phyloP scores from a whole-genome alignment of 2,888 invertebrate genomes.

The Cheilosia vulpina region DNA sequence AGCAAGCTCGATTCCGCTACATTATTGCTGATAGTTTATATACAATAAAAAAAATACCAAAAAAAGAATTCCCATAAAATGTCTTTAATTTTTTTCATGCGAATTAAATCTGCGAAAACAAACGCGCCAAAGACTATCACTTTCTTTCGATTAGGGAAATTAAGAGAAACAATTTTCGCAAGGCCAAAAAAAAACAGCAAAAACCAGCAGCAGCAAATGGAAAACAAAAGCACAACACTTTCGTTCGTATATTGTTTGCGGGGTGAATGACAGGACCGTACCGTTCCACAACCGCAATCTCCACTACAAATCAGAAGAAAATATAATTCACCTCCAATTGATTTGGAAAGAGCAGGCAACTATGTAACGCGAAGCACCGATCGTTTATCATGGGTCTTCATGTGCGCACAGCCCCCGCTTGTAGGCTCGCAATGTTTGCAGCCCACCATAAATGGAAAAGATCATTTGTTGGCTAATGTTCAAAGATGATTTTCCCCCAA shows the following conservation, averaged over 20 bases:
- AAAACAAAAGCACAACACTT: slow-evolving; percentile 45
- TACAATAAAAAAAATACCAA: neutral
- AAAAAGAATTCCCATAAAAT: slow-evolving; percentile 3
- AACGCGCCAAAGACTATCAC: slow-evolving; percentile 2
- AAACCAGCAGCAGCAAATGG: neutral
- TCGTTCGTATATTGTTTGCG: slow-evolving; percentile 9
- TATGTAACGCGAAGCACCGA: neutral
- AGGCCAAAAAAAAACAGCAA: neutral
- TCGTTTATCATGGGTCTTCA: neutral
- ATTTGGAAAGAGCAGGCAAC: neutral
- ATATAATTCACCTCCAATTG: slow-evolving; percentile 22
- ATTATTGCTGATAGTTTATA: no score
- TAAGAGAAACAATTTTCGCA: slow-evolving; percentile 38
- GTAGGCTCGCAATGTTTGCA: neutral
- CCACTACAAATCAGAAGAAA: slow-evolving; percentile 12
- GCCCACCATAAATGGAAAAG: neutral
- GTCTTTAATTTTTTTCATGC: slow-evolving; percentile 10
- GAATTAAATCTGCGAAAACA: neutral
- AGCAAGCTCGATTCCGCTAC: no score
- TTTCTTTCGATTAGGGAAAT: slow-evolving; percentile 65
- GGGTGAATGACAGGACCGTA: slow-evolving; percentile 58
- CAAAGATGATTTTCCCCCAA: neutral
- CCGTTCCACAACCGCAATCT: slow-evolving; percentile 47
- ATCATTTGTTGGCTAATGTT: slow-evolving; percentile 16
- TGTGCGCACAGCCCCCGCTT: neutral